Evolutionary conservation across 1,140 invertebrate genomes (phyloP).

Genomic region (Thaumetopoea pityocampa): DNA sequence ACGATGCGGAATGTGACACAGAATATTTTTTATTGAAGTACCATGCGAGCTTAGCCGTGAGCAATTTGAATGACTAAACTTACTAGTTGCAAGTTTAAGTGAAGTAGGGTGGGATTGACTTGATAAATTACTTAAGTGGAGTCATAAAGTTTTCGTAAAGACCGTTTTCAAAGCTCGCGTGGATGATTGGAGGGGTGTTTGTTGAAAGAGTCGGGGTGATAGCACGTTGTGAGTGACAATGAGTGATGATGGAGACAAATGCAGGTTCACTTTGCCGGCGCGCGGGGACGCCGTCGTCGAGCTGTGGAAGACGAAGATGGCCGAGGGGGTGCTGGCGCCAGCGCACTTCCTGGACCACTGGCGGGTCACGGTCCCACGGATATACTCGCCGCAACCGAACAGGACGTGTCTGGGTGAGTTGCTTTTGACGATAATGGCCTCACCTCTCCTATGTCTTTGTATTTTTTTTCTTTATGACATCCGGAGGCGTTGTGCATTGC

Average conservation of each 20-base stretch:
- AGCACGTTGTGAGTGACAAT: constrained; percentile 16
- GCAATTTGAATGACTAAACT: too few relatives aligned
- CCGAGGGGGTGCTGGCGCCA: constrained; percentile 74
- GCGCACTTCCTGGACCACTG: constrained; percentile 83
- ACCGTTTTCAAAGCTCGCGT: not conserved
- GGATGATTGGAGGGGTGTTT: constrained; percentile 2
- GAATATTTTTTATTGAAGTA: too few relatives aligned
- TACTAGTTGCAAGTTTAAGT: too few relatives aligned
- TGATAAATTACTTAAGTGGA: too few relatives aligned
- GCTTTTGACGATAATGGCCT: not conserved
- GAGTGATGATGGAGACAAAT: constrained; percentile 12
- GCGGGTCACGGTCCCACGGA: constrained; percentile 82
- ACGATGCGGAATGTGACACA: too few relatives aligned
- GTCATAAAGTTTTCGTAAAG: not conserved
- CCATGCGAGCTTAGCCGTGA: too few relatives aligned
- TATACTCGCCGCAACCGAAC: constrained; percentile 82
- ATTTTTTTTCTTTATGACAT: not conserved
- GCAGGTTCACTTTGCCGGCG: constrained; percentile 54
- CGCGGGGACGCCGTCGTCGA: constrained; percentile 58
- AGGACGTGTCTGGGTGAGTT: constrained; percentile 78
- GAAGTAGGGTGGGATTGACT: too few relatives aligned
- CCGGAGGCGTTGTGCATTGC: not conserved
- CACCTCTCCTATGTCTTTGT: not conserved
- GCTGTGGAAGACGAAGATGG: constrained; percentile 80
- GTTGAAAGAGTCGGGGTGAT: constrained; percentile 15